phyloP scores from a whole-genome alignment of 2,888 invertebrate genomes.

The Synanthedon formicaeformis region DNA sequence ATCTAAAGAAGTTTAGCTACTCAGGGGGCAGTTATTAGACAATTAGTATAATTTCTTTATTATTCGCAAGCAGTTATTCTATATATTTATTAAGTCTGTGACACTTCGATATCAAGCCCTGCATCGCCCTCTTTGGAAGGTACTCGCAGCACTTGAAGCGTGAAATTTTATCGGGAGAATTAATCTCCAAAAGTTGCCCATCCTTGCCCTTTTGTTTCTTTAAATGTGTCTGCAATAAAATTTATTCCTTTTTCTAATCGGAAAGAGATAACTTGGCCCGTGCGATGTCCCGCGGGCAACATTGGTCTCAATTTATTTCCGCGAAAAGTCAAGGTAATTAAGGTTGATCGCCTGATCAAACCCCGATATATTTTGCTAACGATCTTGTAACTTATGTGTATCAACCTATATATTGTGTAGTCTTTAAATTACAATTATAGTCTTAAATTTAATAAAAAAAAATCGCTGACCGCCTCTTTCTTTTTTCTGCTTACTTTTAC shows the following conservation, averaged over 20 bases:
- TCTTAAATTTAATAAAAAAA: too few species aligned
- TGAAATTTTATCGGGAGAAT: conserved; percentile 66
- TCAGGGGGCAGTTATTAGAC: too few species aligned
- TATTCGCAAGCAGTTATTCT: not conserved
- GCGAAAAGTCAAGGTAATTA: conserved; percentile 13
- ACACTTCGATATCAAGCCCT: conserved; percentile 35
- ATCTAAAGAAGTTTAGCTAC: too few species aligned
- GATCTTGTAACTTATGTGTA: too few species aligned
- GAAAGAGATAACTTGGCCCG: conserved; percentile 44
- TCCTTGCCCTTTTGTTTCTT: conserved; percentile 48
- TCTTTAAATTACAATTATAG: too few species aligned
- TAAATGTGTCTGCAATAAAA: conserved; percentile 48
- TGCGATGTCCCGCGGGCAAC: conserved; percentile 24
- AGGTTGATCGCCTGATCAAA: conserved; percentile 1
- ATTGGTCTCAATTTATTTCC: conserved; percentile 10
- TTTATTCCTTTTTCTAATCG: conserved; percentile 52
- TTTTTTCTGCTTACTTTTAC: too few species aligned
- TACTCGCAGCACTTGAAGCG: conserved; percentile 51
- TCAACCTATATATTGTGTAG: too few species aligned
- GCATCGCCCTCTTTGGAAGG: conserved; percentile 34
- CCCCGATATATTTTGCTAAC: not conserved
- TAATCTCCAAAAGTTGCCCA: conserved; percentile 59
- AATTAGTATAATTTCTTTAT: too few species aligned
- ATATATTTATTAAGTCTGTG: conserved; percentile 19
- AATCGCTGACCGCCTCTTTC: too few species aligned